These are phyloP conservation scores for Drosophila austrosaltans DNA, from an alignment of 2,888 invertebrate genomes.

Conservation along the genomic window DNA sequence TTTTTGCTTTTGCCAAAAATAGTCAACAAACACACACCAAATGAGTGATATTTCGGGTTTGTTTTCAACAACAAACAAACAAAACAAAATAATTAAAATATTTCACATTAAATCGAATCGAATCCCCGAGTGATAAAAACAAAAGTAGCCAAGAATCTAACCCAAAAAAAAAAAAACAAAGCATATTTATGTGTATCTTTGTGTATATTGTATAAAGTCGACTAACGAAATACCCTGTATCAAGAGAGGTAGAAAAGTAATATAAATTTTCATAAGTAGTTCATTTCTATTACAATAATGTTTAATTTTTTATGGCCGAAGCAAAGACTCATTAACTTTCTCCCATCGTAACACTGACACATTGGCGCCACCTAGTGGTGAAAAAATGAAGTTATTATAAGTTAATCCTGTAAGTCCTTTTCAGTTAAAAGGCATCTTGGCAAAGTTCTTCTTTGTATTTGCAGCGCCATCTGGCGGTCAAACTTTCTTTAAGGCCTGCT, in stretches of 20 bases:
- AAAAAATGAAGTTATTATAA: not conserved
- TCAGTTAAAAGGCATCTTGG: no score
- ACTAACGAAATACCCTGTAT: not conserved
- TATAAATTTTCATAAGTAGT: not conserved
- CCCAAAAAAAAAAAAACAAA: constrained; percentile 6
- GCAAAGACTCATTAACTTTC: no score
- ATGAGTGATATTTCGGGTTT: constrained; percentile 1
- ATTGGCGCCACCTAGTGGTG: no score
- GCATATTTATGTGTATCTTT: not conserved
- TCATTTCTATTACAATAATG: no score
- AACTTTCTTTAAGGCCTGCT: not conserved
- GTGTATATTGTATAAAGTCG: not conserved
- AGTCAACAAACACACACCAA: constrained; percentile 23
- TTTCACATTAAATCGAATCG: constrained; percentile 48
- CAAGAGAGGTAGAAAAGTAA: not conserved
- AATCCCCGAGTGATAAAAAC: constrained; percentile 20
- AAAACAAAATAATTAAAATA: constrained; percentile 75
- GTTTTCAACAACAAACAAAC: constrained; percentile 14
- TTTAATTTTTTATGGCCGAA: no score
- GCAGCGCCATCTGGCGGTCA: not conserved
- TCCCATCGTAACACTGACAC: not conserved
- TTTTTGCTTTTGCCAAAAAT: constrained; percentile 55
- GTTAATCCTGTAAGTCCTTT: no score
- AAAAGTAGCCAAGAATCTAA: constrained; percentile 32
- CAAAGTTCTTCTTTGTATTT: no score